These are phyloP conservation scores for Barnardius zonarius DNA, from an alignment of 2,113 vertebrate genomes.

Conservation along the genomic window DNA sequence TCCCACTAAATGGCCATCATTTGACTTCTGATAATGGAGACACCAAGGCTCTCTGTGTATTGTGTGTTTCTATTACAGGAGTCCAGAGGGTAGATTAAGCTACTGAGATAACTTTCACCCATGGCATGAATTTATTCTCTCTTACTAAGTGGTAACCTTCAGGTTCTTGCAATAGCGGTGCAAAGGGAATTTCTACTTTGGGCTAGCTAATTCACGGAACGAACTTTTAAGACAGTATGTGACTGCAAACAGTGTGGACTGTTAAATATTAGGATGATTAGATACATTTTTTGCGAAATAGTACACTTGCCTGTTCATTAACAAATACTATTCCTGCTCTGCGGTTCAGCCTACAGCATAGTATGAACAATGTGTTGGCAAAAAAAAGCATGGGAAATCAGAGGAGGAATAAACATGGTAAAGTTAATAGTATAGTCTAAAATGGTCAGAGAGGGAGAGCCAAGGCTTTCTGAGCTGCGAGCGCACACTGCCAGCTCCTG, in stretches of 20 bases:
- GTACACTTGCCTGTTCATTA: background rate
- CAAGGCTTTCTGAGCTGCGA: background rate
- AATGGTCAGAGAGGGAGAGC: background rate
- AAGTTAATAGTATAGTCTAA: background rate
- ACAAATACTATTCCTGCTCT: background rate
- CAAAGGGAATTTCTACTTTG: background rate
- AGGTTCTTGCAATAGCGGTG: background rate
- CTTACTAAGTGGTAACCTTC: background rate
- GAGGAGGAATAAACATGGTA: background rate
- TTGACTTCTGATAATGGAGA: constrained; percentile 2
- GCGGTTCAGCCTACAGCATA: background rate
- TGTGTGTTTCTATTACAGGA: background rate
- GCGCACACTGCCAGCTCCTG: background rate
- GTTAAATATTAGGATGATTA: background rate
- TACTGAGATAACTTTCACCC: background rate
- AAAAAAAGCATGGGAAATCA: background rate
- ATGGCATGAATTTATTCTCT: background rate
- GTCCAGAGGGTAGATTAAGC: background rate
- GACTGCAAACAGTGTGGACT: background rate
- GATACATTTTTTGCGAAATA: background rate
- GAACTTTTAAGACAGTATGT: background rate
- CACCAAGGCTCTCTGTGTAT: background rate
- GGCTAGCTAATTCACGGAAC: background rate
- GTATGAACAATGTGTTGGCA: background rate
- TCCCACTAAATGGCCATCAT: background rate